Percentiles rank a stretch among this genome's conserved stretches.
These are phyloP conservation scores for Muraenolepis orangiensis DNA, from an alignment of 2,797 vertebrate species.

Conservation along the genomic window DNA sequence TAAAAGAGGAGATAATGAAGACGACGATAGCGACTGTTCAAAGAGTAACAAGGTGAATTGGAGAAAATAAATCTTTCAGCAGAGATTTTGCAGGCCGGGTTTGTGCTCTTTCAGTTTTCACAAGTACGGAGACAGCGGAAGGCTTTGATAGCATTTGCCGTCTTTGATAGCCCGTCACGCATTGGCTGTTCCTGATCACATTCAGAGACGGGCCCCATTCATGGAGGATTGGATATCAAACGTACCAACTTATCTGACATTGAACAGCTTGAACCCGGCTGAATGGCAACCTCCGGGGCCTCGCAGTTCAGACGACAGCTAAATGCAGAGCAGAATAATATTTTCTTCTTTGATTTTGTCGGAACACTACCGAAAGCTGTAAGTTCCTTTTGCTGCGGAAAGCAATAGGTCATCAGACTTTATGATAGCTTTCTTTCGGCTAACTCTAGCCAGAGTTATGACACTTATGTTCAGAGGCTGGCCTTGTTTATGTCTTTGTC, in stretches of 20 bases:
- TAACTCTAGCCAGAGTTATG: background rate
- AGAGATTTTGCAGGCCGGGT: background rate
- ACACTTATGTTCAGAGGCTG: background rate
- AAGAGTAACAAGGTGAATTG: background rate
- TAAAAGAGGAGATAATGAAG: background rate
- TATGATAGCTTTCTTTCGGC: background rate
- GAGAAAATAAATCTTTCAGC: background rate
- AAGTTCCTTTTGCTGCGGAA: background rate
- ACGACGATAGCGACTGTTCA: background rate
- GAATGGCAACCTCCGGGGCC: background rate
- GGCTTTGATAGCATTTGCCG: slow-evolving; percentile 36
- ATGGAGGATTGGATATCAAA: slow-evolving; percentile 35
- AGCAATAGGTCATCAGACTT: background rate
- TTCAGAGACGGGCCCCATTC: slow-evolving; percentile 9
- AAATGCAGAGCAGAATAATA: background rate
- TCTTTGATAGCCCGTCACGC: slow-evolving; percentile 37
- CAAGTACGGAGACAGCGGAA: background rate
- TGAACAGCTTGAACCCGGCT: slow-evolving; percentile 10
- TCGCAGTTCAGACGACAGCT: background rate
- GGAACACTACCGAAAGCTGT: background rate
- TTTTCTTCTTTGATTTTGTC: background rate
- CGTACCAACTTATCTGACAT: slow-evolving; percentile 26
- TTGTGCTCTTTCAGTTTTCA: background rate
- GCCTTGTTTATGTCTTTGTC: background rate
- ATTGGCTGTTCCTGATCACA: slow-evolving; percentile 27